phyloP scores from a whole-genome alignment of 2,113 vertebrate species.

The Ageneiosus marmoratus region DNA sequence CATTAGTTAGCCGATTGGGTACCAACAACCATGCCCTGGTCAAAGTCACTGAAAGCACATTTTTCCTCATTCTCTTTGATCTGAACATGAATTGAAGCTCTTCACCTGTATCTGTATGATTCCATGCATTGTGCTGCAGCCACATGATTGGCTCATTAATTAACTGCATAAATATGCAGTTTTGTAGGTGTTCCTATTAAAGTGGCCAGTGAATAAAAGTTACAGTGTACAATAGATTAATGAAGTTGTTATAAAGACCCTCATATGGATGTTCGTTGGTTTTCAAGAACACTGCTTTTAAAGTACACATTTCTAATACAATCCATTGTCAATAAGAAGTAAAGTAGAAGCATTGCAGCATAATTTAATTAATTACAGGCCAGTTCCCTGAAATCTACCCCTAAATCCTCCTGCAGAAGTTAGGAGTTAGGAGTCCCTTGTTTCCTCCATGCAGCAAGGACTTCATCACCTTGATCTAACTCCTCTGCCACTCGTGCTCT shows the following conservation, averaged over 20 bases:
- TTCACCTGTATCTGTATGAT: background rate
- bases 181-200: background rate
- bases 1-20: background rate
- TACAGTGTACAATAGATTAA: background rate
- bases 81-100: background rate
- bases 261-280: background rate
- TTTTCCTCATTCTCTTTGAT: background rate
- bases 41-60: background rate
- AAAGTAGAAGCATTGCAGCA: background rate
- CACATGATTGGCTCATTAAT: background rate
- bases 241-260: background rate
- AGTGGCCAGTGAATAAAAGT: background rate
- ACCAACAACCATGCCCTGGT: too few relatives aligned
- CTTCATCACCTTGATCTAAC: constrained; percentile 83
- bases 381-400: background rate
- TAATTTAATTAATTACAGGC: background rate
- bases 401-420: background rate
- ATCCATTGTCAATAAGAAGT: background rate
- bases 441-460: constrained; percentile 86
- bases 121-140: background rate
- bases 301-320: background rate
- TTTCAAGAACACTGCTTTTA: background rate
- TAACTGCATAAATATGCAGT: background rate
- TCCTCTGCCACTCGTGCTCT: constrained; percentile 70
- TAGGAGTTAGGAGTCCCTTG: constrained; percentile 64